Evolutionary conservation across 2,797 vertebrate genomes (phyloP).

Genomic region (Scyliorhinus canicula): DNA sequence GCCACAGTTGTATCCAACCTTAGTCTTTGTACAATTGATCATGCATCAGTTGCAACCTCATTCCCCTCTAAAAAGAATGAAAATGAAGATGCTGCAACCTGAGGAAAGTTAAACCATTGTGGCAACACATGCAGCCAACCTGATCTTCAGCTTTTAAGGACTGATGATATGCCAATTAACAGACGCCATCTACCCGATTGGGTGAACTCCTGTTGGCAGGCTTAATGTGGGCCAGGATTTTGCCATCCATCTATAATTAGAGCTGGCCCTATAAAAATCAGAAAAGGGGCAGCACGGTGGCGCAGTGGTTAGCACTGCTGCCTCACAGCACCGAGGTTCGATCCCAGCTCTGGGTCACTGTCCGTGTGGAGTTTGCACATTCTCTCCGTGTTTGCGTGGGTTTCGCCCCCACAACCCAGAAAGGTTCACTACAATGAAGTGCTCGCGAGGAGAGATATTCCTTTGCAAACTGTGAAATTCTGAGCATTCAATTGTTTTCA

Average conservation of each 20-base stretch:
- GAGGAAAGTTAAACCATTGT: not conserved
- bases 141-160: not conserved
- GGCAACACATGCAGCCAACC: not conserved
- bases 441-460: not conserved
- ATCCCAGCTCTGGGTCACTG: no score
- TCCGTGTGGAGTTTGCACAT: no score
- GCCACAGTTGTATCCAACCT: no score
- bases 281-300: no score
- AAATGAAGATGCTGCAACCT: not conserved
- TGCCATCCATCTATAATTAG: not conserved
- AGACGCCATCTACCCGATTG: no score
- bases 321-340: no score
- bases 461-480: conserved; percentile 4
- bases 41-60: not conserved
- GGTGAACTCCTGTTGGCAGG: not conserved
- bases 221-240: not conserved
- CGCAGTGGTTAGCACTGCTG: no score
- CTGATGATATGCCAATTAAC: not conserved
- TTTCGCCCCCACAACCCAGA: no score
- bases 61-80: not conserved
- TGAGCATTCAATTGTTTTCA: not conserved
- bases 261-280: not conserved
- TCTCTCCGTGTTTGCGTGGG: no score
- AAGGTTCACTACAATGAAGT: no score
- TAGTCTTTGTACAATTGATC: no score